Base-by-base conservation (phyloP, 2,113 vertebrate species). In the Merops nubicus region DNA sequence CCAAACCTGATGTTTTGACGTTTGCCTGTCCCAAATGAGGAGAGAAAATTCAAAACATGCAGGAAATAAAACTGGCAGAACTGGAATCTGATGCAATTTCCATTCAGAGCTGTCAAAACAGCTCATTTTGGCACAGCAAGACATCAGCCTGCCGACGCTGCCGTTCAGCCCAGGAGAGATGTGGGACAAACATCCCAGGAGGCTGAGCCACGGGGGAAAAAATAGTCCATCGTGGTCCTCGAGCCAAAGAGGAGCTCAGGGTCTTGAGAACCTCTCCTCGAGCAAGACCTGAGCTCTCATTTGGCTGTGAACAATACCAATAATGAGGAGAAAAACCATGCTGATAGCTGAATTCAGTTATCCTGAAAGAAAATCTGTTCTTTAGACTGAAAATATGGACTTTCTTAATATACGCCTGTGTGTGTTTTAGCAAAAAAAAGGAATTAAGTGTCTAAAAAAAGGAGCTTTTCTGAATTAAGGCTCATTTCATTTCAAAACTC, bases 391-490 rank as follows among this genome's bases (percentile, higher is more conserved):
- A 81, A 76, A 70, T 42, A 42, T 16, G 36, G 8, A 1, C 3
- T 53, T 74, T 31, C 47, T 15, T 33, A 45, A 23, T n/a, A 7
- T 23, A 5, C 2, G 0, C 12, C 7, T 28, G 21, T 28, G 9
- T 53, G 31, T 56, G 67, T 42, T 91, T 78, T 74, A 89, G 29
- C 60, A 77, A 89, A 78, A 92, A 88, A 78, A 92, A 88, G 69
- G 69, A 80, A 91, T 91, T 87, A 77, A 81, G 45, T 45, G 48
- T 8, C 64, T 65, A 84, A 82, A 68, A 68, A 75, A 67, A 88
- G 20, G 15, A 80, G 7, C 29, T 69, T 60, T 84, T 60, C 48
- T 86, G 94, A 96, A 96, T 97, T 86, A 96, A 81, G 68, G 74
- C 89, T 96, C 43, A 51, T 96, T 96, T 91, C 51, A 45, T 45